Evolutionary conservation across 2,888 invertebrate genomes (phyloP).

Genomic region (Napeogenes inachia): DNA sequence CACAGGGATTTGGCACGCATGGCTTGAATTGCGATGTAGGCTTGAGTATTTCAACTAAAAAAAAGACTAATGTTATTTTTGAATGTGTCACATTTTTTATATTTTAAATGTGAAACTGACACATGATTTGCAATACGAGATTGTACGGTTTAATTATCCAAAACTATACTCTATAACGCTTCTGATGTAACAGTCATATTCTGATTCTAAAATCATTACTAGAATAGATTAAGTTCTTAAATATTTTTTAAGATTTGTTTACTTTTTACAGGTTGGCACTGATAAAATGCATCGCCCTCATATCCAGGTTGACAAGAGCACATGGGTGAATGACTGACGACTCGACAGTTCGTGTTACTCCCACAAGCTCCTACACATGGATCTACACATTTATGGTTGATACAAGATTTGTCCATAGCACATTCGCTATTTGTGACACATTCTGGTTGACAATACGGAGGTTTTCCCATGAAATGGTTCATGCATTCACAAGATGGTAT

Average conservation of each 20-base stretch:
- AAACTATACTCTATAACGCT: too few species aligned
- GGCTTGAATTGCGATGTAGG: constrained; percentile 55
- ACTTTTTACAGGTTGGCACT: constrained; percentile 65
- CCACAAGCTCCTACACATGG: constrained; percentile 90
- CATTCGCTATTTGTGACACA: constrained; percentile 90
- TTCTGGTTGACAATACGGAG: constrained; percentile 88
- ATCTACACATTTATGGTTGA: constrained; percentile 86
- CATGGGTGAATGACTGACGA: constrained; percentile 90
- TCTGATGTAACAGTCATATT: too few species aligned
- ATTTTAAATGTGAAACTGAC: background rate
- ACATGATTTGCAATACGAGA: too few species aligned
- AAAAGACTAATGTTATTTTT: constrained; percentile 10
- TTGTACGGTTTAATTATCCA: too few species aligned
- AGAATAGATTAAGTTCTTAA: too few species aligned
- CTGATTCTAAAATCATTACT: too few species aligned
- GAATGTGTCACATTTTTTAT: constrained; percentile 5
- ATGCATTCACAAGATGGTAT: constrained; percentile 84
- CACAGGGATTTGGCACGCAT: constrained; percentile 81
- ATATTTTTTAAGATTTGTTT: too few species aligned
- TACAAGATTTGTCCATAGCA: constrained; percentile 84
- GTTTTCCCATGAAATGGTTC: constrained; percentile 83
- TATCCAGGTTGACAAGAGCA: constrained; percentile 85
- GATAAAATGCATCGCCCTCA: constrained; percentile 87
- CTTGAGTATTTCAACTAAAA: constrained; percentile 37
- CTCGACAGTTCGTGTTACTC: constrained; percentile 84